phyloP scores from a whole-genome alignment of 2,113 vertebrate genomes.

The Scartelaos histophorus region DNA sequence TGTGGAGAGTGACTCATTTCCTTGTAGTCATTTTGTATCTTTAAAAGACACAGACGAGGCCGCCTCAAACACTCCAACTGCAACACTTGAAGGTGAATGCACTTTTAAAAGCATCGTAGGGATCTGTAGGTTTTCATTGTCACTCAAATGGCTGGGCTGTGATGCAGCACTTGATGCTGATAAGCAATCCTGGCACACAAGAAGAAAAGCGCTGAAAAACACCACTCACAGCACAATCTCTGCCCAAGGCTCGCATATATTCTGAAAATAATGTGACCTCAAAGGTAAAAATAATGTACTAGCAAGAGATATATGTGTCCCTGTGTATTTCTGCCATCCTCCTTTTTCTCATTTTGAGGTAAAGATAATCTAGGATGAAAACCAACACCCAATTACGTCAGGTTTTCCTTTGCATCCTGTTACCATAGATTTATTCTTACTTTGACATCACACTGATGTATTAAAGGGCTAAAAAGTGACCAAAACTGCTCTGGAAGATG shows the following conservation, averaged over 20 bases:
- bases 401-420: background rate
- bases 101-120: constrained; percentile 44
- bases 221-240: constrained; percentile 28
- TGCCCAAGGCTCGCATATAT: constrained; percentile 16
- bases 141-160: constrained; percentile 31
- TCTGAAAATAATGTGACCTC: background rate
- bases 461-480: background rate
- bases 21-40: constrained; percentile 38
- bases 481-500: no score
- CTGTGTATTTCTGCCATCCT: background rate
- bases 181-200: constrained; percentile 26
- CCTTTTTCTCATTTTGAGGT: background rate
- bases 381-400: background rate
- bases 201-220: constrained; percentile 39
- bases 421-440: background rate
- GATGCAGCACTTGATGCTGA: constrained; percentile 31
- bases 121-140: constrained; percentile 38
- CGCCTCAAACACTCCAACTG: constrained; percentile 11
- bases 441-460: background rate
- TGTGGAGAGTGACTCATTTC: constrained; percentile 40
- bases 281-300: background rate
- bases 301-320: background rate
- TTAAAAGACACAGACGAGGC: constrained; percentile 36
- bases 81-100: constrained; percentile 37
- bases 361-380: background rate